phyloP scores from a whole-genome alignment of 2,888 invertebrate species.

The Thysanoteuthis rhombus region DNA sequence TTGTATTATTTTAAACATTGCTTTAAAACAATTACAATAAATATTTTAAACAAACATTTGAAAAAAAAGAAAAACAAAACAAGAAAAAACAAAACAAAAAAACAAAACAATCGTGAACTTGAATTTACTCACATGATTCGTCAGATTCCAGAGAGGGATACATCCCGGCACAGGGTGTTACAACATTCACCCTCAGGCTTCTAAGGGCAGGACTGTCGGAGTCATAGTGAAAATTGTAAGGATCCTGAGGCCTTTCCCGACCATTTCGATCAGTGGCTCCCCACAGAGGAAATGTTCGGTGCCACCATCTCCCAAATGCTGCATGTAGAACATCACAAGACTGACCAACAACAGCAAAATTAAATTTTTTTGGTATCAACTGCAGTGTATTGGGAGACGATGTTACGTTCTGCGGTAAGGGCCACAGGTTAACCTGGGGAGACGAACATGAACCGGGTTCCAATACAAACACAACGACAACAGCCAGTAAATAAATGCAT shows the following conservation, averaged over 20 bases:
- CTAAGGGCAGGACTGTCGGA: slow-evolving; percentile 34
- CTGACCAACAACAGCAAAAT: slow-evolving; percentile 53
- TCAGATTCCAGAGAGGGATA: slow-evolving; percentile 78
- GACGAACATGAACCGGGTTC: background rate
- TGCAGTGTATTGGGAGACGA: slow-evolving; percentile 34
- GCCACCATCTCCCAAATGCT: slow-evolving; percentile 72
- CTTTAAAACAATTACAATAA: no score
- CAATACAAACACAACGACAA: background rate
- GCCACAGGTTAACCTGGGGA: background rate
- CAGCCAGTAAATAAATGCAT: background rate
- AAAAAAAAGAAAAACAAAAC: no score
- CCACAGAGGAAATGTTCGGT: slow-evolving; percentile 39
- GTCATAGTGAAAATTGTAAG: background rate
- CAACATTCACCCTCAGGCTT: slow-evolving; percentile 72
- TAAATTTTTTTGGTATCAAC: slow-evolving; percentile 44
- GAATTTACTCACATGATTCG: slow-evolving; percentile 76
- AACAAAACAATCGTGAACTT: no score
- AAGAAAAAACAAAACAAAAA: no score
- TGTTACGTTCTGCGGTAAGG: slow-evolving; percentile 33
- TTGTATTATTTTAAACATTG: no score
- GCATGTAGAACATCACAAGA: slow-evolving; percentile 72
- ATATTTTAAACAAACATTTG: no score
- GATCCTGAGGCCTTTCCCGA: background rate
- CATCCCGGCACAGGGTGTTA: slow-evolving; percentile 73
- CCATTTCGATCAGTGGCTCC: slow-evolving; percentile 32